Evolutionary conservation across 2,113 vertebrate species (phyloP).

Genomic region (Enhydra lutris): DNA sequence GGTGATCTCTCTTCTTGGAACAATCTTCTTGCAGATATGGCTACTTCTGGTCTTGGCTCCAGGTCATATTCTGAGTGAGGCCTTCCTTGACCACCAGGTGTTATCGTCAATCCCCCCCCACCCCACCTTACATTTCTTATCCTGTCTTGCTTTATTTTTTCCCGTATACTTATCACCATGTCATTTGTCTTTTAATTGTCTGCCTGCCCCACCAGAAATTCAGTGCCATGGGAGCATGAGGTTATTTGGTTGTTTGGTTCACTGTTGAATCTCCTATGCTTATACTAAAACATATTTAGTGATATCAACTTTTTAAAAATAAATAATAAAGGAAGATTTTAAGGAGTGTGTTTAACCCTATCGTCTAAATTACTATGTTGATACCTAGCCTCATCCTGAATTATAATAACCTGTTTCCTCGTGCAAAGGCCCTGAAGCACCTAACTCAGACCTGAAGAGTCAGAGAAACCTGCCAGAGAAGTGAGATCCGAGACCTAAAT

Average conservation of each 20-base stretch:
- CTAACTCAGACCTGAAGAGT: not conserved
- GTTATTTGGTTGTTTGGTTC: not conserved
- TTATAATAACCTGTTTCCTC: not conserved
- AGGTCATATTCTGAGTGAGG: not conserved
- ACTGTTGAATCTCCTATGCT: not conserved
- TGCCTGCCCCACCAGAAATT: not conserved
- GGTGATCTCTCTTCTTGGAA: not conserved
- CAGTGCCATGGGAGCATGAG: accelerated
- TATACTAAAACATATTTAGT: not conserved
- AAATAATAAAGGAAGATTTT: not conserved
- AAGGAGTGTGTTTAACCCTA: not conserved
- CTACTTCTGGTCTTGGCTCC: not conserved
- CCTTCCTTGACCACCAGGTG: not conserved
- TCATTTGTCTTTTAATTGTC: not conserved
- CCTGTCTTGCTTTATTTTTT: not conserved
- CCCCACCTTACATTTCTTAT: no score
- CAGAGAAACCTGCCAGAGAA: not conserved
- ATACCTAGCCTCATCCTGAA: not conserved
- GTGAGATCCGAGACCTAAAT: not conserved
- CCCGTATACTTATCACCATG: not conserved
- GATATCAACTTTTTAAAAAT: not conserved
- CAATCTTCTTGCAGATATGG: not conserved
- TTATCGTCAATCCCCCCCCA: not conserved
- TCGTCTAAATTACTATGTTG: not conserved
- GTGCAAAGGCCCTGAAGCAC: not conserved